These are phyloP conservation scores for Bombus haemorrhoidalis DNA, from an alignment of 1,140 invertebrate species.

Conservation along the genomic window DNA sequence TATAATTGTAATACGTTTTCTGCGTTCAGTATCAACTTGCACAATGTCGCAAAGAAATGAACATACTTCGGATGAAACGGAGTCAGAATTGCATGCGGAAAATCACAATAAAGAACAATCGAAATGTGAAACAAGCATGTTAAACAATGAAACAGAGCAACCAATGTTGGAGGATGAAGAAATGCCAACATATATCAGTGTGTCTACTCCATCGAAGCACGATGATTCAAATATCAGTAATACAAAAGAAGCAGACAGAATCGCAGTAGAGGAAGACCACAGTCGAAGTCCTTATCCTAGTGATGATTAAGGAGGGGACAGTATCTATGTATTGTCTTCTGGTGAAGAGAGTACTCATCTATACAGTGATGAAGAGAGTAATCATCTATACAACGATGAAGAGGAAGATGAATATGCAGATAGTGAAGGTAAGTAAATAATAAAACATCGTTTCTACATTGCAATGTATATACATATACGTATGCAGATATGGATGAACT, in stretches of 20 bases:
- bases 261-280: conserved; percentile 31
- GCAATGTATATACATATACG: not conserved
- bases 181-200: conserved; percentile 75
- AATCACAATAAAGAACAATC: conserved; percentile 43
- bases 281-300: conserved; percentile 56
- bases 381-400: conserved; percentile 65
- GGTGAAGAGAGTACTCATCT: conserved; percentile 58
- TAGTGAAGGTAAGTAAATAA: conserved; percentile 59
- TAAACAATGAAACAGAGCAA: conserved; percentile 52
- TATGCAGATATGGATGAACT: conserved; percentile 59
- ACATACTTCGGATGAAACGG: conserved; percentile 45
- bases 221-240: conserved; percentile 63
- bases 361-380: conserved; percentile 67
- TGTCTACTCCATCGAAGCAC: conserved; percentile 60
- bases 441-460: not conserved
- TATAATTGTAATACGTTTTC: not conserved
- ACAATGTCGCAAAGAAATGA: conserved; percentile 57
- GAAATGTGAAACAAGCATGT: conserved; percentile 54
- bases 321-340: conserved; percentile 72
- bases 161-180: conserved; percentile 76
- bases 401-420: conserved; percentile 66
- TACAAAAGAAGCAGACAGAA: conserved; percentile 46
- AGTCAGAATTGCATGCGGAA: conserved; percentile 43
- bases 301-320: conserved; percentile 70
- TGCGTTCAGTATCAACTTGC: conserved; percentile 5